Base-by-base conservation (phyloP, 2,113 vertebrate genomes). In the Elgaria multicarinata region DNA sequence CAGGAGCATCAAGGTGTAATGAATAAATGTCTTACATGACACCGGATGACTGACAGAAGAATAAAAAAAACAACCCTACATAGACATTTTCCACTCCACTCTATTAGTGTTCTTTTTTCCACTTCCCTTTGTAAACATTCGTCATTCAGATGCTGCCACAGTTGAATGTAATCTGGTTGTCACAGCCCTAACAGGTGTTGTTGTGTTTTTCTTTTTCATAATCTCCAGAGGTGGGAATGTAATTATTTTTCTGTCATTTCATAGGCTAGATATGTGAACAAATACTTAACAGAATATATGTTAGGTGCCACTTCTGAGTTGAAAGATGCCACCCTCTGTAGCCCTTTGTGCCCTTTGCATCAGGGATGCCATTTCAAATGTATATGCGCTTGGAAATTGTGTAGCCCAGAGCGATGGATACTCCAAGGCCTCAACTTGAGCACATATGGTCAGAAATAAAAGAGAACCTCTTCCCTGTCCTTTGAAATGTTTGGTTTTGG, bases 191-290 rank as follows among this genome's bases (percentile, higher is more conserved):
- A 87, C 6, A 90, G 50, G 33, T 74, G 67, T 46, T 90, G 18
- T 90, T 88, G 22, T 3, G 1, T 46, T 92, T 94, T 72, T 75
- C 18, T 75, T 58, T 74, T 55, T 31, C 10, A 92, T 86, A 36
- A 91, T 89, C 86, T 85, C 86, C 62, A 78, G 6, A 3, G 20
- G 62, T 87, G 82, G 8, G 72, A 62, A 77, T 83, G 93, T 87
- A 46, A 46, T 88, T 93, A 86, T 92, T 95, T 92, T 75, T 91
- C 3, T 22, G 36, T 64, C 3, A 44, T 83, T 91, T 92, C 13
- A n/a, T 53, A 82, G 10, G 2, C 13, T 90, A 84, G 50, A 50
- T 3, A 71, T 85, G 7, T 5, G 9, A 86, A 90, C 55, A 86
- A 22, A 75, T 76, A 90, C 87, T 33, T 24, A 36, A 87, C 44